These are phyloP conservation scores for Condylura cristata DNA, from an alignment of 2,113 vertebrate species.

Conservation along the genomic window DNA sequence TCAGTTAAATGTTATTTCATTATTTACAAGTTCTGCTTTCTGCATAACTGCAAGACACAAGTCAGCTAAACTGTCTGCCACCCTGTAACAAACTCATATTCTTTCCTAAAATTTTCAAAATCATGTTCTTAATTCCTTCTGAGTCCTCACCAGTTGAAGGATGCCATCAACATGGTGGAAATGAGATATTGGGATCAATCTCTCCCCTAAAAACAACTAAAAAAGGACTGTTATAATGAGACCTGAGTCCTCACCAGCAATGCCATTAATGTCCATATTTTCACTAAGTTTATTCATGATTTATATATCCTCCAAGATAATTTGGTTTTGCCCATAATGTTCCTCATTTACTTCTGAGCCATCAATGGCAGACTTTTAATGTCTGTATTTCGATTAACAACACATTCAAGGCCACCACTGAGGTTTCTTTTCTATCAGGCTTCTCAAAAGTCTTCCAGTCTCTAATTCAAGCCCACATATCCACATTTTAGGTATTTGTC, in stretches of 20 bases:
- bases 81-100: neutral
- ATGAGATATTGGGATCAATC: neutral
- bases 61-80: neutral
- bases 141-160: neutral
- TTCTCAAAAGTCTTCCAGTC: neutral
- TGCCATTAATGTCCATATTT: too few species aligned
- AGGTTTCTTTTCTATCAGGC: neutral
- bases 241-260: too few species aligned
- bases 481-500: neutral
- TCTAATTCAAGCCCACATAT: neutral
- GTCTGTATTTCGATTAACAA: neutral
- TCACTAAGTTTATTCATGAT: neutral
- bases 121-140: neutral
- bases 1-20: neutral
- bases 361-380: neutral
- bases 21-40: neutral
- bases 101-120: neutral
- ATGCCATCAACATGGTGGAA: too few species aligned
- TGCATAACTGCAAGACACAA: neutral
- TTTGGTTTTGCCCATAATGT: neutral
- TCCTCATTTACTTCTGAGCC: neutral
- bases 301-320: neutral
- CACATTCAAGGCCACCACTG: neutral
- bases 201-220: too few species aligned
- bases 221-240: too few species aligned